Evolutionary conservation across 2,113 vertebrate species (phyloP), one percentile per base, ranked within the genome.

Genomic region (Mustela nigripes): DNA sequence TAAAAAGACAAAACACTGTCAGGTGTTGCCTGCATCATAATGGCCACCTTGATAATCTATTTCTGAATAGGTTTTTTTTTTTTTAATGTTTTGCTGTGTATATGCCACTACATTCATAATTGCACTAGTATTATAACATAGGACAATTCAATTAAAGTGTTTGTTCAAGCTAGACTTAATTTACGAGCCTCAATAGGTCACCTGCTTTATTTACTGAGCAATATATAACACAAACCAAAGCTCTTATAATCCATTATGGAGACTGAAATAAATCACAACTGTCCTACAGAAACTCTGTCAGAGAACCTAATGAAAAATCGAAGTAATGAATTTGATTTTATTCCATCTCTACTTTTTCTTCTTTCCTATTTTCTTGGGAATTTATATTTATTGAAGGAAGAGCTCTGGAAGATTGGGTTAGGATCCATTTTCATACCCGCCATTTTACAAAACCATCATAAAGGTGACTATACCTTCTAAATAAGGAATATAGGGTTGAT

Each of bases 151-250:
- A 88, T 93, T 89, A 94, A 96, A 94, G 33, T 93, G n/a, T 73
- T 82, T 94, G 58, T 93, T 97, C 73, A 88, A 92, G 67, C 80
- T 94, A 90, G 36, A 53, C 67, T 95, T 97, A 91, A 98, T 95
- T 95, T 82, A 90, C 73, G 83, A 92, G 74, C 67, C 45, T 95
- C 62, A 42, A 31, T 85, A 94, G 76, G 86, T 97, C 76, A 91
- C n/a, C 71, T 83, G 45, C 73, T 85, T 92, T 94, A 85, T 96
- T 96, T 94, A 90, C 88, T 95, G 84, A 92, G 36, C 73, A 82
- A 82, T 90, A 92, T 58, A 87, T 89, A 94, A 92, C 26, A 94
- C 28, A 14, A 79, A 83, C 65, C 84, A 63, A 73, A 81, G 39
- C 31, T 93, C 58, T 89, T 53, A 15, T 93, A 97, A 91, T 96